These are phyloP conservation scores for Dasyurus viverrinus DNA, from an alignment of 2,113 vertebrate genomes.

Conservation along the genomic window DNA sequence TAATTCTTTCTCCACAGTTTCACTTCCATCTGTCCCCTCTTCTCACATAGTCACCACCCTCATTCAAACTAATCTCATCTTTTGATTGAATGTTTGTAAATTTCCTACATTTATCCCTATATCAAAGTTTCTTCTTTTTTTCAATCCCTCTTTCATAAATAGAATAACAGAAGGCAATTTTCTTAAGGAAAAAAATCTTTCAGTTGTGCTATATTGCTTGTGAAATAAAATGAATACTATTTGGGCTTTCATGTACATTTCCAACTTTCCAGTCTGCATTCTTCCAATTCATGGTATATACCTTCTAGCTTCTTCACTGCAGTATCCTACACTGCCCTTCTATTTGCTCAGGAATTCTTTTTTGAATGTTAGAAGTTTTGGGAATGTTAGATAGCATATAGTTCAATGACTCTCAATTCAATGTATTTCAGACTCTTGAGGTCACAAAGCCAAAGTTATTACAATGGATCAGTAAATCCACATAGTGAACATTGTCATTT, in stretches of 20 bases:
- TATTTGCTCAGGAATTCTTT: not conserved
- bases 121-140: not conserved
- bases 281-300: not conserved
- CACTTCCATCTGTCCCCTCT: not conserved
- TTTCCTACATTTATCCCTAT: not conserved
- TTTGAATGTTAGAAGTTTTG: not conserved
- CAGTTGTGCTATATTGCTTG: not conserved
- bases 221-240: not conserved
- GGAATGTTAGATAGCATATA: not conserved
- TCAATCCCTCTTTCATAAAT: not conserved
- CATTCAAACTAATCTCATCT: not conserved
- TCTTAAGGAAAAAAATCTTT: not conserved
- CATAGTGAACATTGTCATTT: not conserved
- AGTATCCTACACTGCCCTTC: not conserved
- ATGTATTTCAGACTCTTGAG: not conserved
- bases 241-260: not conserved
- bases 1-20: not conserved
- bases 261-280: not conserved
- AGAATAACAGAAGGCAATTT: not conserved
- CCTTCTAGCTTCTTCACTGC: not conserved
- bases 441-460: not conserved
- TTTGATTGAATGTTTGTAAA: not conserved
- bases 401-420: not conserved
- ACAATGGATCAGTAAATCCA: not conserved
- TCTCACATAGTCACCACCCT: not conserved